Conservation (phyloP, 2,797 vertebrate genomes). For the Ctenopoma kingsleyae region DNA sequence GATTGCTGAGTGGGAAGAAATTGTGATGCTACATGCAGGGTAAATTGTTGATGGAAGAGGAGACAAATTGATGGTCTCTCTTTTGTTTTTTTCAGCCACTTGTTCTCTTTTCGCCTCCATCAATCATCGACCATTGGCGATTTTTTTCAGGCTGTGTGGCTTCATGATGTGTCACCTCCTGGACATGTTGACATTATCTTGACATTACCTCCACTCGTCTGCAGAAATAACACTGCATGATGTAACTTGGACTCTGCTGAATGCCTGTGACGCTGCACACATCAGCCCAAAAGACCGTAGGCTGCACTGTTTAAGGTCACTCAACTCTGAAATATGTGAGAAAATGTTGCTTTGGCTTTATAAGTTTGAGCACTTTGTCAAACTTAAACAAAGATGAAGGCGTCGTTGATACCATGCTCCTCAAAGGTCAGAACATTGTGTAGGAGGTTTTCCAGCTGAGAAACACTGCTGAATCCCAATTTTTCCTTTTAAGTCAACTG, state of each 20-base stretch:
- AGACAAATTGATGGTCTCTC: neutral
- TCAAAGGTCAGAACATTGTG: slow-evolving; percentile 49
- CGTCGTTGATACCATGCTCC: slow-evolving; percentile 15
- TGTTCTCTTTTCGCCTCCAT: slow-evolving; percentile 7
- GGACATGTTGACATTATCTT: slow-evolving; percentile 6
- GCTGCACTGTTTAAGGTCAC: slow-evolving; percentile 24
- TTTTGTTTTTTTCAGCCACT: neutral
- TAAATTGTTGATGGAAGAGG: slow-evolving; percentile 33
- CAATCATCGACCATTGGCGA: neutral
- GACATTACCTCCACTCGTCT: slow-evolving; percentile 27
- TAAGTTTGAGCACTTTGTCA: slow-evolving; percentile 22
- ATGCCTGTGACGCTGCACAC: slow-evolving; percentile 10
- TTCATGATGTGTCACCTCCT: slow-evolving; percentile 13
- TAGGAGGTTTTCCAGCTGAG: slow-evolving; percentile 38
- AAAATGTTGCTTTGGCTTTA: slow-evolving; percentile 25
- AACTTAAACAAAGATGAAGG: slow-evolving; percentile 37
- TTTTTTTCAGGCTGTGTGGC: slow-evolving; percentile 1
- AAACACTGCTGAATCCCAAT: slow-evolving; percentile 15
- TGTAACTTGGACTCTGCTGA: neutral
- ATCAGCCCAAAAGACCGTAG: neutral
- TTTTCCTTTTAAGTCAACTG: slow-evolving; percentile 1
- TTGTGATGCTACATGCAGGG: slow-evolving; percentile 29
- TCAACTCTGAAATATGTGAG: neutral
- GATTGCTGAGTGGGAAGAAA: slow-evolving; percentile 61
- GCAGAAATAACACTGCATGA: slow-evolving; percentile 26